Base-by-base conservation (phyloP, 2,113 vertebrate species). In the Sminthopsis crassicaudata region DNA sequence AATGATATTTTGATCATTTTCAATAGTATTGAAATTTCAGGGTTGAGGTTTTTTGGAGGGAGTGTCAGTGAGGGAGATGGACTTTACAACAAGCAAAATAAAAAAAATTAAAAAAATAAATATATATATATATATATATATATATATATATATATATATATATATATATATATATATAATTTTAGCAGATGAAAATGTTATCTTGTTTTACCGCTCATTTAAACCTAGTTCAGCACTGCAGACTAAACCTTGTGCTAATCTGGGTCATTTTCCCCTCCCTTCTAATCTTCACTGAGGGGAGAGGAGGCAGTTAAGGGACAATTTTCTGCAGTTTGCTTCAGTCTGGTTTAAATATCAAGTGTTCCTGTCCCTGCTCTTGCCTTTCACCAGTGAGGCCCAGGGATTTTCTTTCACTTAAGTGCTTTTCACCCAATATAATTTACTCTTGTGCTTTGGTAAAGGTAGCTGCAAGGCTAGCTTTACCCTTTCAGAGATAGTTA, bases 351-450 rank as follows among this genome's bases (percentile, higher is more conserved):
- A 97, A 36, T 57, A 97, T 91, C 91, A 92, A 27, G 91, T 93
- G 91, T 84, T 91, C 90, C 90, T 91, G 89, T 95, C 54, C 93
- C 89, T 91, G 42, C 89, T 1, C 91, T 90, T 96, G 91, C 67
- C 92, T 97, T n/a, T 94, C 46, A 7, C 96, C 93, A 94, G 50
- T 91, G 92, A 92, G 88, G 90, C 52, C n/a, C 92, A 30, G 46
- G 92, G 96, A 95, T 97, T 98, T 53, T 94, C 94, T 97, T 98
- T 97, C 57, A 25, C 93, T 94, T 97, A 95, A 97, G 95, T 97
- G 94, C 97, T 95, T 98, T 90, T 93, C 67, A 91, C 53, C 26
- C 90, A 24, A 25, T 46, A n/a, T n/a, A 42, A 91, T 93, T 94
- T 76, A 2, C 54, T 9, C 84, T 92, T 94, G 91, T 89, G 46